Evolutionary conservation across 2,797 vertebrate species (phyloP), one percentile per base, ranked within the genome.

Genomic region (Decapterus maruadsi): DNA sequence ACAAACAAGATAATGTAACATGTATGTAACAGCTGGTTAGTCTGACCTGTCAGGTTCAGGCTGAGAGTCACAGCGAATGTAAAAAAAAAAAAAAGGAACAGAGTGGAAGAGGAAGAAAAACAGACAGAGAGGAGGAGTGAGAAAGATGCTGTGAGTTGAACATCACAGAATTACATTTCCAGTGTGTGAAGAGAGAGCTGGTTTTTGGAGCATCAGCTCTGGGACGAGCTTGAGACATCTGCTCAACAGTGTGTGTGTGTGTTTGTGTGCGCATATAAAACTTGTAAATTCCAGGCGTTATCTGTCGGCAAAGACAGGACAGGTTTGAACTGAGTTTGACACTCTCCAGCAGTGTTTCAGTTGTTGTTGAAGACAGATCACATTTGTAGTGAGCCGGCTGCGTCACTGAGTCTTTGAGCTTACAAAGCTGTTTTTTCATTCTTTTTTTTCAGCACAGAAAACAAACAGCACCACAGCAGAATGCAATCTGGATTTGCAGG

Each of bases 141-240:
- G 26, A 31, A 36, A 9, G 34, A 36, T n/a, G 16, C 53, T 58
- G 70, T 50, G 19, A 56, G 60, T 13, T 72, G n/a, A 54, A 42
- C 4, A 64, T 72, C 54, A 58, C 58, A 59, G 31, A 46, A 60
- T 57, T 40, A n/a, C 16, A 36, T 50, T 26, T 48, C 12, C 56
- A 61, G 20, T 62, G 20, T 62, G 45, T 20, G 68, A 22, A 68
- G 22, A 76, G 36, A 67, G 17, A 46, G 14, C 48, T 55, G 50
- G 65, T 66, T 50, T 69, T 60, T 70, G 50, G 64, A 66, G 61
- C 56, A 66, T 57, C 63, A 50, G 57, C 54, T 65, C 38, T 78
- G 72, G 59, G 71, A 72, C 9, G 46, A 43, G 36, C 36, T 66
- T 11, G 20, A 67, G 43, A 63, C 61, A 71, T 56, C 72, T 63